Conservation (phyloP, 2,888 invertebrate genomes). For the Acanthosepion esculentum region DNA sequence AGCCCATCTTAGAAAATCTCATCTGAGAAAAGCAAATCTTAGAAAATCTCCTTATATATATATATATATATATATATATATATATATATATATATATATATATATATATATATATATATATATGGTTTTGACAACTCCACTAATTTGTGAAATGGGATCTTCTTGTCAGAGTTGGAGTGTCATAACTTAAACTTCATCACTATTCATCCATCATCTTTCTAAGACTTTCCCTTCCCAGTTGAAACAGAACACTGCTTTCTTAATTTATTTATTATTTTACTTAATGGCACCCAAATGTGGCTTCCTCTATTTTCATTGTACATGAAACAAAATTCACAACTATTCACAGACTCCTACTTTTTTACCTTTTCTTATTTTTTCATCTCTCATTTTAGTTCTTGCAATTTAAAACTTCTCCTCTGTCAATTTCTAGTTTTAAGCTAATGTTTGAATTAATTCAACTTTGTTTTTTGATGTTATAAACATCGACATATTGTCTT, state of each 20-base stretch:
- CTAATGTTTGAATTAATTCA: not conserved
- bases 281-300: slow-evolving; percentile 3
- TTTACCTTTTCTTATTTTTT: not conserved
- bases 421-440: not conserved
- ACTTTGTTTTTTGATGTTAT: not conserved
- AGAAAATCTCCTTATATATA: too few relatives aligned
- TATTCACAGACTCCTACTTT: not conserved
- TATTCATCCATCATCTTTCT: not conserved
- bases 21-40: too few relatives aligned
- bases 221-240: not conserved
- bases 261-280: not conserved
- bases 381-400: not conserved
- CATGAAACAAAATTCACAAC: not conserved
- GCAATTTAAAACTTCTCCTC: not conserved
- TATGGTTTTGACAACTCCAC: too few relatives aligned
- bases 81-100: too few relatives aligned
- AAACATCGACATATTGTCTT: not conserved
- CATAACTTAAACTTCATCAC: not conserved
- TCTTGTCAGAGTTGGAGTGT: not conserved
- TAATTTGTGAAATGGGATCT: slow-evolving; percentile 2
- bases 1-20: too few relatives aligned
- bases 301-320: not conserved
- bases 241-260: not conserved
- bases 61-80: too few relatives aligned
- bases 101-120: too few relatives aligned